A percentile compares a stretch with the other conserved stretches of the same genome.
Evolutionary conservation across 2,113 vertebrate species (phyloP).

Genomic region (Channa argus): DNA sequence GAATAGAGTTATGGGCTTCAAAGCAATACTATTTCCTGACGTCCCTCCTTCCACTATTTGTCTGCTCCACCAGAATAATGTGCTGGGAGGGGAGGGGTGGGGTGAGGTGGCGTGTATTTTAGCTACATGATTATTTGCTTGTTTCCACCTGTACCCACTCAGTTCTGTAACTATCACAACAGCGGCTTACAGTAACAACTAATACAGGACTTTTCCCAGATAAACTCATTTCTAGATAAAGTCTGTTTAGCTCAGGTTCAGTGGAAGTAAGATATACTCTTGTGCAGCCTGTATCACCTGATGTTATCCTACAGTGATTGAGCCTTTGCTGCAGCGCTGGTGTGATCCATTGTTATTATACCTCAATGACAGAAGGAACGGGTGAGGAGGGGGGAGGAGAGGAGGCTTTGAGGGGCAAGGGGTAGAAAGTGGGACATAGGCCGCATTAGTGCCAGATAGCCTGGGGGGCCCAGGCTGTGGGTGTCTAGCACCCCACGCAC

Average conservation of each 20-base stretch:
- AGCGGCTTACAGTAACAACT: slow-evolving; percentile 36
- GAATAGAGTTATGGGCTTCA: slow-evolving; percentile 86
- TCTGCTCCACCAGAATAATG: slow-evolving; percentile 73
- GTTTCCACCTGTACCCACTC: slow-evolving; percentile 60
- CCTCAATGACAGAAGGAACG: slow-evolving; percentile 69
- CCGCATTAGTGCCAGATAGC: slow-evolving; percentile 77
- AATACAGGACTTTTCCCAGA: slow-evolving; percentile 36
- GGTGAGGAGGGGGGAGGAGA: slow-evolving; percentile 58
- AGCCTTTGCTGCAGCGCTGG: slow-evolving; percentile 52
- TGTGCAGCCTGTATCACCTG: slow-evolving; percentile 58
- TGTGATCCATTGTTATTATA: slow-evolving; percentile 76
- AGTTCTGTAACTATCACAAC: slow-evolving; percentile 53
- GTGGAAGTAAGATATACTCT: slow-evolving; percentile 44
- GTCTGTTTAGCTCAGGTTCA: slow-evolving; percentile 50
- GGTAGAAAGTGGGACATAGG: slow-evolving; percentile 82
- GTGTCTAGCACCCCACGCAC: slow-evolving; percentile 81
- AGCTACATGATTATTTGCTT: slow-evolving; percentile 65
- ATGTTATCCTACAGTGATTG: slow-evolving; percentile 64
- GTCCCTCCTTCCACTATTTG: slow-evolving; percentile 75
- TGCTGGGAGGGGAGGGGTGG: slow-evolving; percentile 29
- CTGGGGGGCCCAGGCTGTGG: slow-evolving; percentile 78
- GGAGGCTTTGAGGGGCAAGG: slow-evolving; percentile 83
- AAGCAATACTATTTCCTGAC: slow-evolving; percentile 80
- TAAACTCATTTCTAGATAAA: slow-evolving; percentile 56
- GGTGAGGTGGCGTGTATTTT: slow-evolving; percentile 46